Evolutionary conservation across 1,140 invertebrate genomes (phyloP), one percentile per base, ranked within the genome.

Genomic region (Sesamia nonagrioides): DNA sequence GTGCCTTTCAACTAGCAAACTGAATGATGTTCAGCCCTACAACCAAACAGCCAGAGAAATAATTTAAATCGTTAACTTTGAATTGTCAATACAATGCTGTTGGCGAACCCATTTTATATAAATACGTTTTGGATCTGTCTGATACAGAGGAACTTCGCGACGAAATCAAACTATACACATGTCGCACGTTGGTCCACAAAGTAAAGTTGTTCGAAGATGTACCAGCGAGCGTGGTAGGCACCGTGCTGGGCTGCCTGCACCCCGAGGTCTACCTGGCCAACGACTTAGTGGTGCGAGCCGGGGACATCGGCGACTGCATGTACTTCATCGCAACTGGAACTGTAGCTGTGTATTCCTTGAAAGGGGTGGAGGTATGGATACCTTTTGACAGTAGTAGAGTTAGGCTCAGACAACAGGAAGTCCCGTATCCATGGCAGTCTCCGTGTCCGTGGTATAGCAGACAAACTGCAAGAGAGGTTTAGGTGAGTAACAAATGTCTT

Each of bases 301-400:
- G 95, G 0, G 91, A 93, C 13, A 85, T 92, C 11, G 96, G 96
- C 9, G 95, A 96, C 52, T 96, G 95, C 79, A 96, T 96, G 96
- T 96, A 95, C 82, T 96, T 96, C 77, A 87, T 96, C 11, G 92
- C 94, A 0, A 93, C 88, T 71, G 96, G 96, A 40, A 96, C 95
- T 4, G 96, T 96, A 0, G 95, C 95, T 2, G 91, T 96, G n/a
- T 92, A 95, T n/a, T 96, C 96, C 0, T 91, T 95, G 6, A 95
- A 95, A 18, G 96, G 96, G 42, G 95, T 95, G 82, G 96, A 96
- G 87, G 95, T 85, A 37, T 18, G 13, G 1, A 21, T 27, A 9
- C 0, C 4, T 1, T 9, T 18, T 18, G 1, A 15, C 60, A 11
- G 48, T n/a, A 52, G 48, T 0, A 13, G 48, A 13, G 15, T 61